These are phyloP conservation scores for Cepaea nemoralis DNA, from an alignment of 1,140 invertebrate species.

Conservation along the genomic window DNA sequence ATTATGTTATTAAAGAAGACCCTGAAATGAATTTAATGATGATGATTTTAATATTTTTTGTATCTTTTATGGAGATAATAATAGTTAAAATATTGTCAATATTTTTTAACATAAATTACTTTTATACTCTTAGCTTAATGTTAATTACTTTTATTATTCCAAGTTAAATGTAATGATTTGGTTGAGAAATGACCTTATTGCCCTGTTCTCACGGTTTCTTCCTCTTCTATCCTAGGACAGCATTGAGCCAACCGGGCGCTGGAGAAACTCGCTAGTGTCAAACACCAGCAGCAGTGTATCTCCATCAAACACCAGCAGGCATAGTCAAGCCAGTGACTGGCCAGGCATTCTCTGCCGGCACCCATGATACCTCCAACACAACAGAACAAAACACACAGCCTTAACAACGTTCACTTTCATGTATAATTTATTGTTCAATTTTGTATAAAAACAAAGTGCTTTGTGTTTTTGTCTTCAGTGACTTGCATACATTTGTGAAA, in stretches of 20 bases:
- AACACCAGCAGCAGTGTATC: slow-evolving; percentile 86
- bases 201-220: background rate
- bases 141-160: no score
- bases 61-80: no score
- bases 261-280: slow-evolving; percentile 83
- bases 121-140: no score
- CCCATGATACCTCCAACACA: slow-evolving; percentile 71
- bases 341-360: slow-evolving; percentile 74
- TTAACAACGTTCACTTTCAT: background rate
- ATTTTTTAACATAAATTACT: no score
- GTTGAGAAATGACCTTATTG: background rate
- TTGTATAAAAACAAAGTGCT: no score
- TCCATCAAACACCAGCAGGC: slow-evolving; percentile 75
- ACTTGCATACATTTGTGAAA: background rate
- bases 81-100: no score
- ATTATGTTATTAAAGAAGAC: no score
- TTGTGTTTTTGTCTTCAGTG: background rate
- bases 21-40: no score
- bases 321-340: slow-evolving; percentile 70
- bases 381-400: slow-evolving; percentile 34
- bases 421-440: background rate
- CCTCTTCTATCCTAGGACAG: slow-evolving; percentile 25
- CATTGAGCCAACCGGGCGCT: slow-evolving; percentile 52
- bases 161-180: no score
- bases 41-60: no score